Percentiles rank a stretch among this genome's conserved stretches.
These are phyloP conservation scores for Steinernema hermaphroditum DNA, from an alignment of 2,888 invertebrate genomes.

Conservation along the genomic window DNA sequence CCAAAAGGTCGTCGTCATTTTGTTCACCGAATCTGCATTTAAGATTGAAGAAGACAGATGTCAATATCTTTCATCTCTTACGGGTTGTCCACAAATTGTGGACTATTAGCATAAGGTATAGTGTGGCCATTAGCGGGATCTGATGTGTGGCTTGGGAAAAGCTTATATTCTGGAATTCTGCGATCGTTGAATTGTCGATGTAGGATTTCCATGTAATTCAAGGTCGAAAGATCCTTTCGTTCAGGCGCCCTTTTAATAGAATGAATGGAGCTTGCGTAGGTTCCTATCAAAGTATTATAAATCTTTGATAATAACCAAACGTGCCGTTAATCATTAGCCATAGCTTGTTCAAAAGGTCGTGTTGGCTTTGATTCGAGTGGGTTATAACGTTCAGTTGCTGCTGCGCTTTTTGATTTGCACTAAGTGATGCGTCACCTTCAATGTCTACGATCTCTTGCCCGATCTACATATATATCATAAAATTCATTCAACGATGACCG, in stretches of 20 bases:
- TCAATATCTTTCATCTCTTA: too few species aligned
- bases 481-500: not conserved
- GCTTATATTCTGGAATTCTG: not conserved
- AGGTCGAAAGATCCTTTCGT: not conserved
- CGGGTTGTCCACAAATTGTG: too few species aligned
- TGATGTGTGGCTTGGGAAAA: not conserved
- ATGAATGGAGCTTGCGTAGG: not conserved
- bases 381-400: not conserved
- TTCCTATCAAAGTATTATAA: too few species aligned
- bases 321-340: not conserved
- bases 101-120: too few species aligned
- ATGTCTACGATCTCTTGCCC: not conserved
- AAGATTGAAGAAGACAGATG: too few species aligned
- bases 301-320: too few species aligned
- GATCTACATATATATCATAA: not conserved
- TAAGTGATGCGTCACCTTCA: constrained; percentile 7
- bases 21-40: not conserved
- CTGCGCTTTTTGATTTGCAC: not conserved
- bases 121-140: too few species aligned
- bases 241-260: not conserved
- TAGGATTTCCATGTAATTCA: not conserved
- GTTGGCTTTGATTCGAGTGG: not conserved
- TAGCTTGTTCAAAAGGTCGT: not conserved
- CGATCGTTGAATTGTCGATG: not conserved
- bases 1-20: not conserved